Evolutionary conservation across 2,888 invertebrate genomes (phyloP).

Genomic region (Thereva unica): DNA sequence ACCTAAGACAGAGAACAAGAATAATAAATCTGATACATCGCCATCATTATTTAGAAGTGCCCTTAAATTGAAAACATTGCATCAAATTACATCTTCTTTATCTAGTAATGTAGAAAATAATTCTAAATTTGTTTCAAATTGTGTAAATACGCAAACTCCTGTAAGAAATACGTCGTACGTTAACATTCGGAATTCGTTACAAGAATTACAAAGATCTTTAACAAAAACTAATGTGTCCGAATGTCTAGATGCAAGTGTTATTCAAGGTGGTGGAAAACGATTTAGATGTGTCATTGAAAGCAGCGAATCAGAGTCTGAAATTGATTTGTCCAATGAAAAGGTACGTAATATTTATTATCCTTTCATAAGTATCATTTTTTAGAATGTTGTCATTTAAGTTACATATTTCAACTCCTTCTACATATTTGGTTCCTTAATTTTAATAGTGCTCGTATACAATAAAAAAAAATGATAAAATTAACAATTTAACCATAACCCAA

Average conservation of each 20-base stretch:
- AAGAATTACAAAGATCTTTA: not conserved
- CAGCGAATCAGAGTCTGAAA: conserved; percentile 23
- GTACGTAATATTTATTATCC: not conserved
- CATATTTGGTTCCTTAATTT: too few species aligned
- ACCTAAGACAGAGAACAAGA: not conserved
- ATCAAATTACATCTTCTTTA: conserved; percentile 1
- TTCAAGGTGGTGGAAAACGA: not conserved
- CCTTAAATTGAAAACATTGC: not conserved
- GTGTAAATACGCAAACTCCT: not conserved
- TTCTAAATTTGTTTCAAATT: not conserved
- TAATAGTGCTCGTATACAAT: too few species aligned
- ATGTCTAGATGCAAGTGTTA: not conserved
- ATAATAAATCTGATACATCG: not conserved
- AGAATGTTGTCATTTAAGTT: not conserved
- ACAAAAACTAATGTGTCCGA: not conserved
- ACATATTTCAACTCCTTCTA: not conserved
- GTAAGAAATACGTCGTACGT: not conserved
- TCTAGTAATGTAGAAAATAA: not conserved
- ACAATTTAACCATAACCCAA: too few species aligned
- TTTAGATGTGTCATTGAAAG: conserved; percentile 3
- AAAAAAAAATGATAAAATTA: too few species aligned
- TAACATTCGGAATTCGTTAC: not conserved
- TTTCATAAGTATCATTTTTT: not conserved
- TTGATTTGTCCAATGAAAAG: not conserved
- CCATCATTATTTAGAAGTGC: conserved; percentile 15